Evolutionary conservation across 2,888 invertebrate species (phyloP), one percentile per base, ranked within the genome.

Genomic region (Lochmaea capreae): DNA sequence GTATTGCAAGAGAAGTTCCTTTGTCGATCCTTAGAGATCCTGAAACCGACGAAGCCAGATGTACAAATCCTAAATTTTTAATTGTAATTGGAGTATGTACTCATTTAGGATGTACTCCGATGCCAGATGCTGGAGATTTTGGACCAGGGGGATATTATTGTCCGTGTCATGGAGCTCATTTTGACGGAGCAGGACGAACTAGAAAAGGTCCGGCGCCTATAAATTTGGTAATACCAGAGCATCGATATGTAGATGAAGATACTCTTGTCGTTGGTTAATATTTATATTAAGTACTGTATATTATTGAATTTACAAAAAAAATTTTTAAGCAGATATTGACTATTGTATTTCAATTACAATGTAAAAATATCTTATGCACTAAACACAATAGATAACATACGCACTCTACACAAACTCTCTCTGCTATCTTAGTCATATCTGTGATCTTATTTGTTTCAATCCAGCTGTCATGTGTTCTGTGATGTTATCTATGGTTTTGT

Each of bases 151-250:
- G 95, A 5, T 95, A 91, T 88, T 95, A 93, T 84, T 95, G 95
- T 81, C 95, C 95, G 0, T 95, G 95, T 84, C 95, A 95, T 82
- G 95, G 95, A 2, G 94, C 94, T 71, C 95, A 95, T 85, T 95
- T 92, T 83, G 95, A 95, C 83, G 92, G 90, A 33, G 88, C 93
- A 3, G 95, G 94, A 4, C 89, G 95, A 77, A 89, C 92, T 73
- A 89, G 95, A 57, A 94, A 93, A 87, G 94, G 94, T 1, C 94
- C 94, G 0, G 94, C 94, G 2, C 93, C 94, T 0, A 85, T 88
- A 0, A 94, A 94, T 85, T 86, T 94, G 79, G 92, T 90, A 81
- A 89, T 95, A 42, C 94, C 94, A 0, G 87, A 88, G n/a, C 90
- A 94, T 79, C 86, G 84, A 78, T 91, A 90, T 81, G 0, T 88